phyloP scores from a whole-genome alignment of 2,113 vertebrate genomes.

The Triplophysa rosa region DNA sequence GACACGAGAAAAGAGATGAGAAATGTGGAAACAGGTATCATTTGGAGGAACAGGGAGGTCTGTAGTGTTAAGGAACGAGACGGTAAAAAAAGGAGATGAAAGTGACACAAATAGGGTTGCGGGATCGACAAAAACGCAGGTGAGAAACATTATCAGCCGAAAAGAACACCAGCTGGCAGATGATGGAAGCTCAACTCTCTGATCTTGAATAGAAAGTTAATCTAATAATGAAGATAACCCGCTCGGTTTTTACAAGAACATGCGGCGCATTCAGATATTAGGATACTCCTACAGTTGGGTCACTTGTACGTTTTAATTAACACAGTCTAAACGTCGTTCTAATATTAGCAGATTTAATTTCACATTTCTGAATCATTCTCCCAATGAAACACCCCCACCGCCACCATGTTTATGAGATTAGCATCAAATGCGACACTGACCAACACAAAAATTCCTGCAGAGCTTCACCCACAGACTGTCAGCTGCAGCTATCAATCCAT shows the following conservation, averaged over 20 bases:
- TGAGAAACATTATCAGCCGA: constrained; percentile 27
- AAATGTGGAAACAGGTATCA: background rate
- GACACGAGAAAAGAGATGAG: background rate
- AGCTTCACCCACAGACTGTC: constrained; percentile 29
- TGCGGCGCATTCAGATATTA: background rate
- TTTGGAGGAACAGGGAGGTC: background rate
- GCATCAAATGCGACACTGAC: constrained; percentile 10
- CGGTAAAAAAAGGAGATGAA: constrained; percentile 12
- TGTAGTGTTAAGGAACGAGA: background rate
- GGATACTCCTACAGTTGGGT: background rate
- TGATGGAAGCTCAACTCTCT: constrained; percentile 19
- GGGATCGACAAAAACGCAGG: background rate
- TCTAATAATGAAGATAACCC: constrained; percentile 25
- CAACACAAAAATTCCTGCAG: constrained; percentile 25
- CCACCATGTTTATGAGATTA: background rate
- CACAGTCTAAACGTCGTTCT: background rate
- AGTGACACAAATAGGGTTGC: constrained; percentile 21
- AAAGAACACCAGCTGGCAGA: constrained; percentile 13
- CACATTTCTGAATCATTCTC: constrained; percentile 2
- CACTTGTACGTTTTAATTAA: background rate
- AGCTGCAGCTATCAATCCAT: constrained; percentile 28
- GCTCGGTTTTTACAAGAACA: constrained; percentile 18
- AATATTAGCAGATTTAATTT: background rate
- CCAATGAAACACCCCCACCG: constrained; percentile 6
- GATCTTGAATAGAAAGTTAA: constrained; percentile 11